Evolutionary conservation across 2,888 invertebrate species (phyloP).

Genomic region (Celastrina argiolus): DNA sequence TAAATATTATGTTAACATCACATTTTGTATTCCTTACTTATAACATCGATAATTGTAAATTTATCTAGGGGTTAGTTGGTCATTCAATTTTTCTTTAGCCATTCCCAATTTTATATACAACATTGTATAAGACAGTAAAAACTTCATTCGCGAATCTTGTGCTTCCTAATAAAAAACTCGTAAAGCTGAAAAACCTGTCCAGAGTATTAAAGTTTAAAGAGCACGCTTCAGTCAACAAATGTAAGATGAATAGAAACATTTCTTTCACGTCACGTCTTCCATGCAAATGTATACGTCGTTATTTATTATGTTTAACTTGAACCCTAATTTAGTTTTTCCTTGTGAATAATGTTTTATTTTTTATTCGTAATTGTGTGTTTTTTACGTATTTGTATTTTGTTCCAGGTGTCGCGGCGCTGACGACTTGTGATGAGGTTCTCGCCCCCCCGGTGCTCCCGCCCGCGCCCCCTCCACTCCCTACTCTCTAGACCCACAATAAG

Average conservation of each 20-base stretch:
- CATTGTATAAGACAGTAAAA: neutral
- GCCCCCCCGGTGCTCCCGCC: conserved; percentile 46
- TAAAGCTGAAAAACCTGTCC: neutral
- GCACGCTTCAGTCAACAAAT: neutral
- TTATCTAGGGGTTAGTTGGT: too few species aligned
- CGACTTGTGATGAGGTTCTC: conserved; percentile 65
- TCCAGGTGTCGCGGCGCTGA: conserved; percentile 38
- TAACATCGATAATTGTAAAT: too few species aligned
- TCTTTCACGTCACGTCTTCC: neutral
- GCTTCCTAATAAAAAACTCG: neutral
- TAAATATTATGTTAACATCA: too few species aligned
- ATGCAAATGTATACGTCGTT: neutral
- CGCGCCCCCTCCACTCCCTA: conserved; percentile 53
- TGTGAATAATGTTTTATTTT: neutral
- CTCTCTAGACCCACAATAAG: conserved; percentile 56
- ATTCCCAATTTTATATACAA: neutral
- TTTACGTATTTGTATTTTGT: conserved; percentile 28
- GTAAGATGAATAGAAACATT: neutral
- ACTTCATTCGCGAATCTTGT: neutral
- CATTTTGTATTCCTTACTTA: too few species aligned
- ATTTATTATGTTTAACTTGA: neutral
- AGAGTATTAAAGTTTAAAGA: neutral
- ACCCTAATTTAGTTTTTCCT: neutral
- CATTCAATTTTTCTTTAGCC: too few species aligned
- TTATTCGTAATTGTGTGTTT: neutral